phyloP scores from a whole-genome alignment of 2,797 vertebrate species.

The Poliocrania exsul region DNA sequence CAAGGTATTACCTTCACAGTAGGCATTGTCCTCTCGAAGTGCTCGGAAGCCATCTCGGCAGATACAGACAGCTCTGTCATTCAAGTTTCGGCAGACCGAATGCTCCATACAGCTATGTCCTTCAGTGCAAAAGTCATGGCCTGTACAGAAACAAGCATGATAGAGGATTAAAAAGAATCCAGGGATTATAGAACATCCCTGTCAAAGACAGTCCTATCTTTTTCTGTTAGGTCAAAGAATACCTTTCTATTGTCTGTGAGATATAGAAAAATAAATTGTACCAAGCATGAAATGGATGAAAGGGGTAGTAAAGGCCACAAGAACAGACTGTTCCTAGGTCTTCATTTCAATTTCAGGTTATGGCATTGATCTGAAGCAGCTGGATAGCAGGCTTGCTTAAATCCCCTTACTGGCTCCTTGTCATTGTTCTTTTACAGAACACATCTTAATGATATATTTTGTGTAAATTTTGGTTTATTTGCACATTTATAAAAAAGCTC shows the following conservation, averaged over 20 bases:
- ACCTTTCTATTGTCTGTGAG: neutral
- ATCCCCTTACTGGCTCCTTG: constrained; percentile 4
- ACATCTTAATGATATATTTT: neutral
- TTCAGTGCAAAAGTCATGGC: constrained; percentile 94
- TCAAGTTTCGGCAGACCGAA: constrained; percentile 92
- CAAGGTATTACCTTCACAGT: constrained; percentile 90
- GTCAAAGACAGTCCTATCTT: neutral
- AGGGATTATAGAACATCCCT: constrained; percentile 9
- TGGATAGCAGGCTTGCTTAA: constrained; percentile 19
- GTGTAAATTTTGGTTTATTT: neutral
- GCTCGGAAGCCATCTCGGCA: constrained; percentile 93
- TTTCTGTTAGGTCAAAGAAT: constrained; percentile 31
- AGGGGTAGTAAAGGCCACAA: constrained; percentile 9
- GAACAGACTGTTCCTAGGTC: constrained; percentile 3
- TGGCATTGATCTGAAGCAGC: constrained; percentile 17
- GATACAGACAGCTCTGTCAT: constrained; percentile 89
- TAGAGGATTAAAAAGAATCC: constrained; percentile 34
- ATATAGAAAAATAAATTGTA: constrained; percentile 50
- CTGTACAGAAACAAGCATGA: constrained; percentile 72
- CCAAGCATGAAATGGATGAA: constrained; percentile 21
- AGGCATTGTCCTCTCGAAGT: constrained; percentile 93
- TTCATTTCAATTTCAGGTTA: constrained; percentile 36
- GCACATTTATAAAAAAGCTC: neutral
- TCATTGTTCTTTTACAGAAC: neutral
- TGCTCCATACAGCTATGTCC: constrained; percentile 90